Evolutionary conservation across 1,140 invertebrate species (phyloP), one percentile per base, ranked within the genome.

Genomic region (Leguminivora glycinivorella): DNA sequence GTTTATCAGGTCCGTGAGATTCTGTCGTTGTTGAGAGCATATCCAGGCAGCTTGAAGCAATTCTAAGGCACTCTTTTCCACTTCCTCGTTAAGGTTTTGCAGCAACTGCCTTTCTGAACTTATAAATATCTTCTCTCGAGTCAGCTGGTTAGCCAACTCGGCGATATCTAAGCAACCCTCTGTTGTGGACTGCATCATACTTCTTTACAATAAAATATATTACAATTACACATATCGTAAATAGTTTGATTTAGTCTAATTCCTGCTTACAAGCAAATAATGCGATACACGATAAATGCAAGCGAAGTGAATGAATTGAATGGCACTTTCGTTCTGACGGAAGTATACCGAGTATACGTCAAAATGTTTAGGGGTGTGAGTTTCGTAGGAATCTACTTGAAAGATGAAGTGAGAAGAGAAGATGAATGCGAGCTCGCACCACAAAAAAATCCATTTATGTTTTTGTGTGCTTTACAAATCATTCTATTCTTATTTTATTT

Each of bases 1-100:
- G 17, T 96, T 92, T 60, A 98, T 95, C 71, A 99, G 88, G 72
- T 94, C 94, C 78, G 97, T 96, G 4, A 98, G 92, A 85, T 97
- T 97, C 38, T 96, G 93, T 74, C 96, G 94, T 87, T 99, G 97
- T 85, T 98, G 96, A 2, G 96, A 95, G 56, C 96, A 96, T 69
- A 98, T 95, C 97, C 97, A 99, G 29, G 97, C 95, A 75, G 96
- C 93, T 85, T 98, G 95, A 25, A 92, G 81, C 56, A 92, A 74
- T 67, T 92, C 90, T 72, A 88, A 71, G 5, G 87, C 83, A 71
- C 83, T 86, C 67, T 88, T 89, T 71, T 92, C 89, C 68, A 92
- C 78, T 43, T 90, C 88, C 38, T 92, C 91, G 79, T 92, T 92
- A 38, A 92, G 83, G 76, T 83, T 89, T 68, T 91, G 87, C 69